Evolutionary conservation across 1,140 invertebrate genomes (phyloP), one percentile per base, ranked within the genome.

Genomic region (Zaprionus capensis): DNA sequence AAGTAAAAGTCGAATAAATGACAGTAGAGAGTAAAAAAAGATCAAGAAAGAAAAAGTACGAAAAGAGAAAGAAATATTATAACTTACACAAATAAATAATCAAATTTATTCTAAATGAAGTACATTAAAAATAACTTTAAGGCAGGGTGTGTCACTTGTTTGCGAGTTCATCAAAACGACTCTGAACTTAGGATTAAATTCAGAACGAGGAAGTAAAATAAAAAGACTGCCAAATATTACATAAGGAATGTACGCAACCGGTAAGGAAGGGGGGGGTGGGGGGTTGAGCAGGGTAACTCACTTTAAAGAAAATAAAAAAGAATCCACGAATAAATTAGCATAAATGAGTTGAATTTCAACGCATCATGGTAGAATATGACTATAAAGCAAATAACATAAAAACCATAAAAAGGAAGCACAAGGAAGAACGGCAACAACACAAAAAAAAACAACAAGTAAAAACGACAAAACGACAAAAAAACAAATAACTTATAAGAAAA

Each of bases 271-370:
- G 1, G 11, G 17, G 20, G 2, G 4, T 11, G 5, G 11, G 17
- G 20, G 2, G 4, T 11, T 2, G 12, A 14, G n/a, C 15, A 7
- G 41, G n/a, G 41, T n/a, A n/a, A 24, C 46, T 20, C 11, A 51
- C 46, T 51, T 51, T 51, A 51, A 51, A 24, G 3, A 24, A 51
- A 51, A 51, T 22, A 22, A 51, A 51, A 51, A 51, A 49, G 20
- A 51, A 51, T 22, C n/a, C 46, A 51, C 46, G 46, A 20, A 51
- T 51, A 51, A 51, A 51, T 51, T 51, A 51, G 46, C 46, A 51
- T 51, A 51, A 51, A 51, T 51, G 46, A 51, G 46, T 51, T 51
- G 46, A 51, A 24, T 51, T 51, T 24, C 46, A 51, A 51, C 46
- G 46, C 46, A 51, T 51, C 46, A 51, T 20, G 20, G 46, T 14